phyloP scores from a whole-genome alignment of 37 sponge, comb jelly and placozoan genomes.

The Haliclona indistincta region DNA sequence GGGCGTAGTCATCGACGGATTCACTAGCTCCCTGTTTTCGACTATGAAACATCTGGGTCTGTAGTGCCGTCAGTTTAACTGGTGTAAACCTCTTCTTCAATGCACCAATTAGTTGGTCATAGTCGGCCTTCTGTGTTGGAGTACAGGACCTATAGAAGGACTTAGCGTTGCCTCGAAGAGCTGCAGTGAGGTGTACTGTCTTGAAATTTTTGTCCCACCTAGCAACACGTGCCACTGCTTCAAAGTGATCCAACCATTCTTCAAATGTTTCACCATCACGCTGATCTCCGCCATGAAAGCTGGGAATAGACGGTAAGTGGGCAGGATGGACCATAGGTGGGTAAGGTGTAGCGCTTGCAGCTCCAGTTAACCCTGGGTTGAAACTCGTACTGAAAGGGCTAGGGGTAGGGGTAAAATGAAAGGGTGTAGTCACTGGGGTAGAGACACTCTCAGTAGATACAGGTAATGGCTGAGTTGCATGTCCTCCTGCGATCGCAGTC shows the following conservation, averaged over 20 bases:
- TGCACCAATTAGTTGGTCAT: conserved; percentile 31
- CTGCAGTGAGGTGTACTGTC: conserved; percentile 35
- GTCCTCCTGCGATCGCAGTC: neutral
- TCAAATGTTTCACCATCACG: conserved; percentile 34
- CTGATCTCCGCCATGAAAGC: conserved; percentile 36
- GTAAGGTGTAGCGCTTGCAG: neutral
- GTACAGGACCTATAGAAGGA: conserved; percentile 63
- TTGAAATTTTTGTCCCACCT: conserved; percentile 28
- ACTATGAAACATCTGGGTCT: conserved; percentile 46
- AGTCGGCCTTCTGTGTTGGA: conserved; percentile 16
- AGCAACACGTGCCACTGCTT: conserved; percentile 13
- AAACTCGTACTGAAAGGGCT: neutral
- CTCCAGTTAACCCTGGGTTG: neutral
- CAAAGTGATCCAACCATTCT: conserved; percentile 62
- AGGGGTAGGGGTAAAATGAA: neutral
- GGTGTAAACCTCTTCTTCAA: conserved; percentile 51
- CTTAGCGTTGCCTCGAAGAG: conserved; percentile 34
- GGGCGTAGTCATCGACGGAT: conserved; percentile 47
- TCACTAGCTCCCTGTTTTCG: conserved; percentile 33
- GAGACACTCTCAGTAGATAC: neutral
- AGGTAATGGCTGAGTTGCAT: neutral
- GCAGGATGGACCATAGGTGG: neutral
- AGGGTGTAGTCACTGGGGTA: neutral
- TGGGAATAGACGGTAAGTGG: conserved; percentile 36
- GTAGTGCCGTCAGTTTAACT: conserved; percentile 27